Base-by-base conservation (phyloP, 2,888 invertebrate genomes). In the Drosophila mettleri region DNA sequence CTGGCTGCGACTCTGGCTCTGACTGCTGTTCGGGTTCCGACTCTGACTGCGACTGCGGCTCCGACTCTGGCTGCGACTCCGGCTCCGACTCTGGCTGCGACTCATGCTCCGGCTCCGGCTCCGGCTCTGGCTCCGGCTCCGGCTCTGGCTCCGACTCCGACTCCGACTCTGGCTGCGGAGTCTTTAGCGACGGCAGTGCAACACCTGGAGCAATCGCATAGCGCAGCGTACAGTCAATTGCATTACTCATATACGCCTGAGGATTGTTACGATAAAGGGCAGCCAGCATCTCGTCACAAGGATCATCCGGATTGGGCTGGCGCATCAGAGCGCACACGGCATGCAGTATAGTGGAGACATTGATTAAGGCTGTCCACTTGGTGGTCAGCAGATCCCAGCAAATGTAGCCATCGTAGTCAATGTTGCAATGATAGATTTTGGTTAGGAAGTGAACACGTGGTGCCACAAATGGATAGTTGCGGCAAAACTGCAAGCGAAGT, bases 391-490 rank as follows among this genome's bases (percentile, higher is more conserved):
- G 43, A 24, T 74, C 70, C 71, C 76, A 70, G 33, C 75, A 75
- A 20, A 74, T 75, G 22, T 66, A 70, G 4, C 74, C 74, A 38
- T 74, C 74, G 27, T 10, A 46, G 27, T 75, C 70, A 2, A 74
- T 36, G 20, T 74, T 75, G 14, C 66, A 75, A n/a, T 74, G 74
- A 41, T 66, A 74, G 34, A 74, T 74, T 31, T 66, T 66, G 0
- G 76, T 75, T 0, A 12, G 7, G 20, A 74, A 74, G n/a, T 45
- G 53, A 0, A 74, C 74, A 2, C 55, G 57, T 2, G 74, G 75
- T 10, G 66, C 38, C 5, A 31, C 8, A n/a, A 41, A 38, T 14
- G 74, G 74, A 52, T 74, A 75, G 8, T 34, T 48, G 0, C 8
- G 4, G 3, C 2, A 29, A 1, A 74, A 76, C 16, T 70, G 31